phyloP scores from a whole-genome alignment of 2,888 invertebrate genomes.

The Buathra laborator region DNA sequence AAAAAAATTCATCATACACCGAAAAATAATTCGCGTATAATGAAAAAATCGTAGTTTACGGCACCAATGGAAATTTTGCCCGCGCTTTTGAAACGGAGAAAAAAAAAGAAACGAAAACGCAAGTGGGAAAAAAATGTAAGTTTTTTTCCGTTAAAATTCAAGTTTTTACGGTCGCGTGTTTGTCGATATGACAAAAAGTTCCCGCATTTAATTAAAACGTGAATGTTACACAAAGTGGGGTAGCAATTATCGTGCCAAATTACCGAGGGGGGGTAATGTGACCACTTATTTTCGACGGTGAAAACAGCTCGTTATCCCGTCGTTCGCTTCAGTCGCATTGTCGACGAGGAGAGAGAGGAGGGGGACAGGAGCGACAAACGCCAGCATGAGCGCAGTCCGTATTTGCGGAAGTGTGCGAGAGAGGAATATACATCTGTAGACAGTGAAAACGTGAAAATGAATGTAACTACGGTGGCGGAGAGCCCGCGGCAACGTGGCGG shows the following conservation, averaged over 20 bases:
- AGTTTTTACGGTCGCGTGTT: conserved; percentile 6
- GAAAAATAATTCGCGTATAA: no score
- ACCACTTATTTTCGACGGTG: conserved; percentile 53
- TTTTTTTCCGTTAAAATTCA: conserved; percentile 1
- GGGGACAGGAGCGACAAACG: not conserved
- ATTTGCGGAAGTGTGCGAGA: conserved; percentile 8
- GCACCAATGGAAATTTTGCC: no score
- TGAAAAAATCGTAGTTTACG: no score
- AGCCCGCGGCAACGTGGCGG: not conserved
- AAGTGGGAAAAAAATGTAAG: not conserved
- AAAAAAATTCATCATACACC: no score
- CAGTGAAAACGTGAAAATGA: conserved; percentile 27
- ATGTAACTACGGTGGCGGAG: conserved; percentile 1
- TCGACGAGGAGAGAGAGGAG: not conserved
- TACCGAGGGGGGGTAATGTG: conserved; percentile 10
- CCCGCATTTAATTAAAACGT: conserved; percentile 33
- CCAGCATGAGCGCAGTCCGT: not conserved
- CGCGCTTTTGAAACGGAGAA: not conserved
- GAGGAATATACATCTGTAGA: not conserved
- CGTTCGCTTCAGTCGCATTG: conserved; percentile 44
- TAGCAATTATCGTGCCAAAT: conserved; percentile 59
- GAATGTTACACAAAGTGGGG: conserved; percentile 13
- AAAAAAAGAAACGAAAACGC: not conserved
- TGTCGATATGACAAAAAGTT: conserved; percentile 30
- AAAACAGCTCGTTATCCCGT: conserved; percentile 59